phyloP scores from a whole-genome alignment of 2,797 vertebrate genomes.

The Centroberyx gerrardi region DNA sequence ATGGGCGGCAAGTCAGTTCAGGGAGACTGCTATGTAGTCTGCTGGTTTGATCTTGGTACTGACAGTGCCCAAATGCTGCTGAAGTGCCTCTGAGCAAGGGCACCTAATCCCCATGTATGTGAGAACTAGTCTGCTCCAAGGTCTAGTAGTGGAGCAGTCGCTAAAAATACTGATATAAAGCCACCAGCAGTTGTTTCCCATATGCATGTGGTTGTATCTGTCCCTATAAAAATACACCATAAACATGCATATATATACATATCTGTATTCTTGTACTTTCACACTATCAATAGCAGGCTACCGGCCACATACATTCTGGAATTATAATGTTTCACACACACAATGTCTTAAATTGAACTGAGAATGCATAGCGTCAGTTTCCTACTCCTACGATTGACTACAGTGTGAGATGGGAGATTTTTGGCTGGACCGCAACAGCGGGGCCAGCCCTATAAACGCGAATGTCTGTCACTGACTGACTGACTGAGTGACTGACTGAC shows the following conservation, averaged over 20 bases:
- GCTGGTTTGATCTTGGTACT: background rate
- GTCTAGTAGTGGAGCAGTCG: background rate
- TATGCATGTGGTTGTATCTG: background rate
- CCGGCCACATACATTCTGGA: constrained; percentile 12
- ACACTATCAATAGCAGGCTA: constrained; percentile 26
- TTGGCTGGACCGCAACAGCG: too few species aligned
- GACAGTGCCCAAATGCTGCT: background rate
- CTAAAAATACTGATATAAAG: constrained; percentile 7
- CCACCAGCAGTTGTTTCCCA: constrained; percentile 22
- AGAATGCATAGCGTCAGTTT: background rate
- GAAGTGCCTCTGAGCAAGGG: background rate
- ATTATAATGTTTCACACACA: constrained; percentile 23
- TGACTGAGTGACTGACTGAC: too few species aligned
- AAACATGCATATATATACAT: constrained; percentile 15
- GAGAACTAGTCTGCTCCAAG: background rate
- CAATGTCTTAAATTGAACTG: constrained; percentile 20
- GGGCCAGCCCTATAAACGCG: too few species aligned
- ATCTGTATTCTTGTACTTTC: background rate
- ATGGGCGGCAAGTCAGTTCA: constrained; percentile 27
- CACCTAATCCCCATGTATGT: background rate
- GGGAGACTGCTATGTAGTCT: constrained; percentile 26
- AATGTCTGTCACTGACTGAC: too few species aligned
- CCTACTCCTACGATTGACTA: too few species aligned
- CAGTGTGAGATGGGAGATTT: too few species aligned
- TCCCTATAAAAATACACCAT: constrained; percentile 20